These are phyloP conservation scores for Strix uralensis DNA, from an alignment of 2,113 vertebrate genomes.

Conservation along the genomic window DNA sequence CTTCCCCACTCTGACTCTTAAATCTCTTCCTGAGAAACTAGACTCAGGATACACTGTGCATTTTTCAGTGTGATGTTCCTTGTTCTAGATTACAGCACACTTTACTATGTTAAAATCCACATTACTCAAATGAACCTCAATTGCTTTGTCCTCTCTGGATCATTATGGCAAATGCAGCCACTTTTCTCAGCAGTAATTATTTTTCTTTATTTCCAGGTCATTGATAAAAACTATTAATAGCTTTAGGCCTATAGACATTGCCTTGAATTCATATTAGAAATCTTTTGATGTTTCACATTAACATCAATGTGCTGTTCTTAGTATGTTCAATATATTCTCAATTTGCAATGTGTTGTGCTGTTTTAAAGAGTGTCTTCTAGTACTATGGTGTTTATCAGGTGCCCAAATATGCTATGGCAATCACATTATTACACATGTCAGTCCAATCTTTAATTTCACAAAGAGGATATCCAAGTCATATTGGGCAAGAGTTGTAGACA, in stretches of 20 bases:
- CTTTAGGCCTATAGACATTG: background rate
- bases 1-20: background rate
- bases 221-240: background rate
- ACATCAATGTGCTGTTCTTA: background rate
- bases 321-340: background rate
- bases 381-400: background rate
- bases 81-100: background rate
- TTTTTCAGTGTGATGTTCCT: background rate
- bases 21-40: background rate
- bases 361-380: background rate
- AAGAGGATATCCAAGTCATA: background rate
- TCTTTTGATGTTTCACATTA: background rate
- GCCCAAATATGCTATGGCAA: background rate
- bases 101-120: background rate
- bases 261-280: background rate
- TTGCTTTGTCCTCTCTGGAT: background rate
- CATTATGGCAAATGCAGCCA: background rate
- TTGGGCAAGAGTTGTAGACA: background rate
- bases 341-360: background rate
- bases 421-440: background rate
- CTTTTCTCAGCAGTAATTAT: background rate
- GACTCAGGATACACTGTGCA: background rate
- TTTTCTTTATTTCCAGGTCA: background rate
- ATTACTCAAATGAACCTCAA: background rate
- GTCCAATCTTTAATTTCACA: background rate